Conservation (phyloP, 1,140 invertebrate genomes). For the Macrostomum lignano region DNA sequence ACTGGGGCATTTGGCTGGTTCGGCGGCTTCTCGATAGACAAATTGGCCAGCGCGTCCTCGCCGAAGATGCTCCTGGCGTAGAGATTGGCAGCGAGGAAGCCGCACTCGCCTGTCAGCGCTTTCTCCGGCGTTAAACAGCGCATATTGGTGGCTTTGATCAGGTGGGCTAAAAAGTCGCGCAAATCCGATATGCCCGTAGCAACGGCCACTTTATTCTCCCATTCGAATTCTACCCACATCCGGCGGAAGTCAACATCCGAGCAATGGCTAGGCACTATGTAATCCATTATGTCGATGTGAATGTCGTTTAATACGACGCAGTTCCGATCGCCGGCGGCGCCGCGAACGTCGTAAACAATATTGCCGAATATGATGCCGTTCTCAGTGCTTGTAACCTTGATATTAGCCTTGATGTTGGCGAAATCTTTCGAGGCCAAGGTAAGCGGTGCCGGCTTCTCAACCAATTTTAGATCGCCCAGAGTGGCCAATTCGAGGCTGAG, state of each 20-base stretch:
- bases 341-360: conserved; percentile 81
- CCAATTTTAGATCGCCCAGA: conserved; percentile 65
- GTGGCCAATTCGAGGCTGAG: conserved; percentile 87
- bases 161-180: conserved; percentile 61
- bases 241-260: conserved; percentile 76
- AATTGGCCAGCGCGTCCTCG: conserved; percentile 86
- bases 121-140: conserved; percentile 48
- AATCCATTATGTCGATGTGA: conserved; percentile 99
- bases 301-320: conserved; percentile 95
- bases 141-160: conserved; percentile 88
- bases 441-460: conserved; percentile 77
- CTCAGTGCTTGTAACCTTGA: conserved; percentile 59
- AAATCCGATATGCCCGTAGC: conserved; percentile 74
- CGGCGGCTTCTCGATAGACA: conserved; percentile 77
- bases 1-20: conserved; percentile 58
- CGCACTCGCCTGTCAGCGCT: conserved; percentile 74
- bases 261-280: conserved; percentile 82
- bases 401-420: conserved; percentile 84
- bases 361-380: conserved; percentile 99
- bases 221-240: conserved; percentile 99
- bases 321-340: conserved; percentile 66
- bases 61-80: conserved; percentile 96
- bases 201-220: conserved; percentile 98
- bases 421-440: conserved; percentile 84
- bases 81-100: conserved; percentile 95